These are phyloP conservation scores for Oncorhynchus clarkii DNA, from an alignment of 2,113 vertebrate species.

Conservation along the genomic window DNA sequence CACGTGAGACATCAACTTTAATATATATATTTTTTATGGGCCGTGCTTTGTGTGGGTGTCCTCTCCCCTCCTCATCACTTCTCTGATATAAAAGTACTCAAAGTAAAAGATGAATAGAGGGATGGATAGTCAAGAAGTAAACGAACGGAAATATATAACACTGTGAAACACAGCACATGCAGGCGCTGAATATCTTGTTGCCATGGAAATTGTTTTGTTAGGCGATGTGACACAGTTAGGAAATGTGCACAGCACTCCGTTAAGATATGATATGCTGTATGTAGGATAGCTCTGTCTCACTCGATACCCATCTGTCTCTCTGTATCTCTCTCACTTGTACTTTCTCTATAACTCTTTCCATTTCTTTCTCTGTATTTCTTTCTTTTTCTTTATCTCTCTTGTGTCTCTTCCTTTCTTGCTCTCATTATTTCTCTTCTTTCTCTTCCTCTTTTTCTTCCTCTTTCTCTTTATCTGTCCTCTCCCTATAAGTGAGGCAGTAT, in stretches of 20 bases:
- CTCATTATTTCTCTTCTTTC: background rate
- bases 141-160: slow-evolving; percentile 39
- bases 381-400: slow-evolving; percentile 25
- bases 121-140: slow-evolving; percentile 26
- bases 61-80: background rate
- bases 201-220: slow-evolving; percentile 73
- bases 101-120: slow-evolving; percentile 36
- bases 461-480: slow-evolving; percentile 21
- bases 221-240: slow-evolving; percentile 64
- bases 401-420: background rate
- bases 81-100: background rate
- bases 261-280: slow-evolving; percentile 61
- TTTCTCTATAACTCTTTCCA: no score
- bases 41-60: no score
- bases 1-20: no score
- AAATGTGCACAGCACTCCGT: slow-evolving; percentile 54
- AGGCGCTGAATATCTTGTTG: slow-evolving; percentile 53
- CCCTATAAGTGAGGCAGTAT: slow-evolving; percentile 39
- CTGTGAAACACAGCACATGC: slow-evolving; percentile 40
- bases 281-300: slow-evolving; percentile 31
- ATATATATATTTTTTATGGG: no score
- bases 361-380: background rate
- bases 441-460: slow-evolving; percentile 16
- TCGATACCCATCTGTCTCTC: no score
- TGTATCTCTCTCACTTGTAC: no score